A percentile compares a stretch with the other conserved stretches of the same genome.
Evolutionary conservation across 2,888 invertebrate genomes (phyloP).

Genomic region (Hypercompe scribonia): DNA sequence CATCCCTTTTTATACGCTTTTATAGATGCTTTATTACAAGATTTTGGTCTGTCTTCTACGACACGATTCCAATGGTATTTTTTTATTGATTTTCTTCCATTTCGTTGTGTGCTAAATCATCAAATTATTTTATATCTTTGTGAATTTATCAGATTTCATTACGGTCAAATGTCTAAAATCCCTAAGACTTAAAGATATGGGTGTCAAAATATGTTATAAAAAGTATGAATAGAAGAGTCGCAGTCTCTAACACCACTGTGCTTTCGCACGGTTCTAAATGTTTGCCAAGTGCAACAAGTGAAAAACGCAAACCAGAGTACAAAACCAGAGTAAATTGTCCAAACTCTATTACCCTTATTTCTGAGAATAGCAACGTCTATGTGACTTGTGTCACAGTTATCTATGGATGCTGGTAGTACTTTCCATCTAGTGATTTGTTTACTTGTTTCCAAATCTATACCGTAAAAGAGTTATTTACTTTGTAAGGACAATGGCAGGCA

Average conservation of each 20-base stretch:
- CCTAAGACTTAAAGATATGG: background rate
- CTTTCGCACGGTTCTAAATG: background rate
- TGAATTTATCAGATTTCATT: background rate
- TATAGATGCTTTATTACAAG: slow-evolving; percentile 46
- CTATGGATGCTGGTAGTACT: no score
- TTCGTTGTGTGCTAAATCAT: background rate
- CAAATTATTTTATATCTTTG: background rate
- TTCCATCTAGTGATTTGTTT: no score
- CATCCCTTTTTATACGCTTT: slow-evolving; percentile 57
- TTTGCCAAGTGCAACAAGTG: no score
- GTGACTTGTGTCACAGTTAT: no score
- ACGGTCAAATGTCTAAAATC: background rate
- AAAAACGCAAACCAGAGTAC: no score
- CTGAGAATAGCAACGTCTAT: no score
- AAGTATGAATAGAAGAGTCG: no score
- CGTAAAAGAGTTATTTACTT: no score
- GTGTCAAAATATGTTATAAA: background rate
- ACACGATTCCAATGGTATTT: background rate
- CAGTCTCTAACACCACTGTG: background rate
- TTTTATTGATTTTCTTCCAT: background rate
- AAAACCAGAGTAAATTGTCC: no score
- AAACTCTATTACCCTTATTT: no score
- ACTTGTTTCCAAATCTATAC: no score
- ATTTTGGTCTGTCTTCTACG: background rate
- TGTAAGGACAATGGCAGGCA: no score